A percentile compares a stretch with the other conserved stretches of the same genome.
phyloP scores from a whole-genome alignment of 2,888 invertebrate species.

The Orchestes rusci region DNA sequence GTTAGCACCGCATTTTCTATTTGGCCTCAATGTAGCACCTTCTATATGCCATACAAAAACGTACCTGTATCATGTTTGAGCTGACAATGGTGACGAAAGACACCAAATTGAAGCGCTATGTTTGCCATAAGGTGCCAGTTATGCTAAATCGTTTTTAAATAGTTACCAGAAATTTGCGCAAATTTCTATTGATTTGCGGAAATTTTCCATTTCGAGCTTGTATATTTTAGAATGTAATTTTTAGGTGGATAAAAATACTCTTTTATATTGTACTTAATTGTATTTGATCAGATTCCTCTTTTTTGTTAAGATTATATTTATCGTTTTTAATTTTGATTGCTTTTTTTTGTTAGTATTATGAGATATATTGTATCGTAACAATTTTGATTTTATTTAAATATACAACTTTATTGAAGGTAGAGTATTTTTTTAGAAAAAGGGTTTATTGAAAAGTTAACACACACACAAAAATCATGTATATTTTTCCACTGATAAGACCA shows the following conservation, averaged over 20 bases:
- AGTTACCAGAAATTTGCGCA: conserved; percentile 22
- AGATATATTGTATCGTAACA: conserved; percentile 25
- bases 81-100: too few species aligned
- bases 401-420: too few species aligned
- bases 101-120: neutral
- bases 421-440: too few species aligned
- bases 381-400: conserved; percentile 21
- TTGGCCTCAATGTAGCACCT: too few species aligned
- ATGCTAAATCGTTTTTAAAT: conserved; percentile 13
- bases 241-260: conserved; percentile 14
- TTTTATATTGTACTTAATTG: conserved; percentile 20
- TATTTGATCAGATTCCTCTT: conserved; percentile 19
- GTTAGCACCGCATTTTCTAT: neutral
- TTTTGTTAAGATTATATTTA: conserved; percentile 20
- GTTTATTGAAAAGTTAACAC: too few species aligned
- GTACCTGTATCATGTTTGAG: too few species aligned
- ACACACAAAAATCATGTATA: too few species aligned
- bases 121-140: conserved; percentile 25
- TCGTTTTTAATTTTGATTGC: conserved; percentile 20
- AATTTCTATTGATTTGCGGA: conserved; percentile 22
- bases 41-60: too few species aligned
- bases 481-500: too few species aligned
- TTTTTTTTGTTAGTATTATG: conserved; percentile 24
- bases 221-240: neutral
- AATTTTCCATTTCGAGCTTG: conserved; percentile 19